phyloP scores from a whole-genome alignment of 2,113 vertebrate genomes.

The Ciconia boyciana region DNA sequence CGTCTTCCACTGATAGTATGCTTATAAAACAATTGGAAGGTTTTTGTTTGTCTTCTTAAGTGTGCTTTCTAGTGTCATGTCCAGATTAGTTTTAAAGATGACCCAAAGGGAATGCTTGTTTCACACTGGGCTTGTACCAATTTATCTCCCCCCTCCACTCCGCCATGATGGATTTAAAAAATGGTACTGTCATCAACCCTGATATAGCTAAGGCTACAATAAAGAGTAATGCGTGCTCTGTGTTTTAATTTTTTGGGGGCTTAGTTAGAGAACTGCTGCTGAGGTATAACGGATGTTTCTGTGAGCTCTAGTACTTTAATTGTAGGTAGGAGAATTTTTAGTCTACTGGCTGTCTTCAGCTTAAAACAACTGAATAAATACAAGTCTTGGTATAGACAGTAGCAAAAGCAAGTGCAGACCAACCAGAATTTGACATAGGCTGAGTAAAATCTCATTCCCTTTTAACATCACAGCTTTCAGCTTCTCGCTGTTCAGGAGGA shows the following conservation, averaged over 20 bases:
- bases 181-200: slow-evolving; percentile 2
- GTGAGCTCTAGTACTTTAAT: slow-evolving; percentile 13
- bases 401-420: not conserved
- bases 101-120: not conserved
- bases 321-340: not conserved
- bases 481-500: not conserved
- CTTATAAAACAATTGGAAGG: not conserved
- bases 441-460: not conserved
- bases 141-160: not conserved
- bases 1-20: not conserved
- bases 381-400: not conserved
- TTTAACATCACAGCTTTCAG: not conserved
- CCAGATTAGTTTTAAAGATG: slow-evolving; percentile 30
- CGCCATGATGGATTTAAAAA: not conserved
- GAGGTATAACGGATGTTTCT: not conserved
- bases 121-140: not conserved
- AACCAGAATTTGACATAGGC: not conserved
- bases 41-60: slow-evolving; percentile 15
- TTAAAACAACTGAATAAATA: slow-evolving; percentile 14
- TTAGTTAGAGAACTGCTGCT: not conserved
- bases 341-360: not conserved
- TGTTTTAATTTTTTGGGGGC: not conserved
- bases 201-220: not conserved
- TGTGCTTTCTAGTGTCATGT: not conserved
- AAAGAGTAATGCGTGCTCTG: not conserved